phyloP scores from a whole-genome alignment of 2,888 invertebrate genomes.

The Chymomyza procnemis region DNA sequence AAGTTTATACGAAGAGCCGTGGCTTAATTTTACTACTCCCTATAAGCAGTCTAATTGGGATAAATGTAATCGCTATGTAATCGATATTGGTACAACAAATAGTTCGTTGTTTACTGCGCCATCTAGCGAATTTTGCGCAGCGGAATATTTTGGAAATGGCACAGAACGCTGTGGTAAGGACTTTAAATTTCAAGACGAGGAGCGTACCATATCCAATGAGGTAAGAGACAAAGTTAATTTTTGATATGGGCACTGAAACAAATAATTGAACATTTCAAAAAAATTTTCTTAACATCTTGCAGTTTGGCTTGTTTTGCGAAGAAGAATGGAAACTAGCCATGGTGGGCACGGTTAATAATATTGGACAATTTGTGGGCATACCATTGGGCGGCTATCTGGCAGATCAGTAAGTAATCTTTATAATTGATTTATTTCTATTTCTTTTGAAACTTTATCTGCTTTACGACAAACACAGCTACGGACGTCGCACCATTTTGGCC shows the following conservation, averaged over 20 bases:
- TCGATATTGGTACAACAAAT: neutral
- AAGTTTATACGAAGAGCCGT: constrained; percentile 76
- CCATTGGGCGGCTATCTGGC: constrained; percentile 82
- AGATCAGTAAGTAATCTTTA: constrained; percentile 80
- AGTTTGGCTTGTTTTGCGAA: constrained; percentile 70
- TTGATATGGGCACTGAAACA: too few relatives aligned
- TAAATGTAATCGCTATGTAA: constrained; percentile 57
- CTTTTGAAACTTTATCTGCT: neutral
- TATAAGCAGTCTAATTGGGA: constrained; percentile 52
- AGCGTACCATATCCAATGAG: constrained; percentile 74
- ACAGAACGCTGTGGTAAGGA: constrained; percentile 61
- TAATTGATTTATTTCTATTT: neutral
- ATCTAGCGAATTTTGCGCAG: constrained; percentile 73
- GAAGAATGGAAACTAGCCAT: constrained; percentile 84
- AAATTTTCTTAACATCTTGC: neutral
- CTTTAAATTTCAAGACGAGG: constrained; percentile 70
- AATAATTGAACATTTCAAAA: too few relatives aligned
- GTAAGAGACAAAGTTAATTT: constrained; percentile 35
- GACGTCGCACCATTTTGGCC: constrained; percentile 82
- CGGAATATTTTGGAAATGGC: constrained; percentile 75
- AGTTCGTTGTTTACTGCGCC: constrained; percentile 16
- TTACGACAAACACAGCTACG: constrained; percentile 75
- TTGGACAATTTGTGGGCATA: constrained; percentile 86
- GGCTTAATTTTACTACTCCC: constrained; percentile 80
- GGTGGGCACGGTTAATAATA: constrained; percentile 86